Evolutionary conservation across 1,140 invertebrate genomes (phyloP), one percentile per base, ranked within the genome.

Genomic region (Camponotus vicinus): DNA sequence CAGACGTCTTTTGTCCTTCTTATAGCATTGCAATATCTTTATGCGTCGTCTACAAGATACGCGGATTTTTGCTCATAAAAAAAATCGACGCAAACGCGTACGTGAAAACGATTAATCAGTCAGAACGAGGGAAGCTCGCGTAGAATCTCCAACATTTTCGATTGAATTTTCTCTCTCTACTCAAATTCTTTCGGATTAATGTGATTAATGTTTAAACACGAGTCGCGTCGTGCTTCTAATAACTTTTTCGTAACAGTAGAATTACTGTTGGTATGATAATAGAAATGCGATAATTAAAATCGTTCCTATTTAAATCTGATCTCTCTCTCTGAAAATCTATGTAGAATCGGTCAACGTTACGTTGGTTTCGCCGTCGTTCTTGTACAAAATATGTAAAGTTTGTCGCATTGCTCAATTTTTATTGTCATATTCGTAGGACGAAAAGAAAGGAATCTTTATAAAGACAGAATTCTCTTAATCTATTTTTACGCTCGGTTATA

Each of bases 21-120:
- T 40, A 4, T 90, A 59, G 64, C 80, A 63, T 90, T 85, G 86
- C 90, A 86, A 86, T 84, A 69, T 69, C 45, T 88, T 57, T 73
- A 61, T 42, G 13, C 67, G 15, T 42, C 11, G 32, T n/a, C 9
- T 3, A 45, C 45, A 49, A 34, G 34, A 76, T 70, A 61, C 34
- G 11, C 45, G 59, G 15, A 71, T 82, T 42, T 73, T 59, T 45
- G 40, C 40, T 82, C 27, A 70, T 40, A 40, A 6, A 37, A 18
- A 45, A 13, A 42, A 11, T 71, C 18, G 15, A 42, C 34, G 18
- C 64, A 42, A 42, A 71, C n/a, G 27, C 27, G 32, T 71, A 37
- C 18, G 8, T 77, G n/a, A 5, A 49, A 49, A 82, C 27, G 34
- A 57, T 57, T 27, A 40, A 71, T 52, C 9, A 18, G 18, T 45